phyloP scores from a whole-genome alignment of 2,113 vertebrate genomes.

The Sinocyclocheilus anophthalmus region DNA sequence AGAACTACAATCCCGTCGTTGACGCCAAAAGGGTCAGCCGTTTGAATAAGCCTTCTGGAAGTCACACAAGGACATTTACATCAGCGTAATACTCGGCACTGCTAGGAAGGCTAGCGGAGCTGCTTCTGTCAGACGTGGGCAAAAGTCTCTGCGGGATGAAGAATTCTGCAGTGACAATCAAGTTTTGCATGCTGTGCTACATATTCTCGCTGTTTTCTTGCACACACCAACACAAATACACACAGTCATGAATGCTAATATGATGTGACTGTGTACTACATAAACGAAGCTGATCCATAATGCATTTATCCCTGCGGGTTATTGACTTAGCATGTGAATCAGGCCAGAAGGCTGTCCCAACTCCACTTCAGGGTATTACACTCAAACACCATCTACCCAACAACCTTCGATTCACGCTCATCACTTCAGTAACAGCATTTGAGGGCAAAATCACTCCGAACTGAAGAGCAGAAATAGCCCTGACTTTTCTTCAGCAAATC shows the following conservation, averaged over 20 bases:
- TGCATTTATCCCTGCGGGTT: constrained; percentile 50
- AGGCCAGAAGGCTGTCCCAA: constrained; percentile 19
- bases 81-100: neutral
- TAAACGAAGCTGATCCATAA: constrained; percentile 33
- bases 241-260: constrained; percentile 28
- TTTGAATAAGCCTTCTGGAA: constrained; percentile 28
- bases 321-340: constrained; percentile 54
- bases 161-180: constrained; percentile 35
- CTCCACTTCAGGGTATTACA: constrained; percentile 43
- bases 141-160: constrained; percentile 19
- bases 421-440: constrained; percentile 32
- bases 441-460: constrained; percentile 34
- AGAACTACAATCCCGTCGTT: constrained; percentile 9
- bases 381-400: constrained; percentile 35
- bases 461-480: constrained; percentile 35
- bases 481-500: neutral
- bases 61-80: constrained; percentile 24
- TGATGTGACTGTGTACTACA: constrained; percentile 14
- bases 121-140: constrained; percentile 4
- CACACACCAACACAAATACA: constrained; percentile 16
- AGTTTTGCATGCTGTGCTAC: constrained; percentile 21
- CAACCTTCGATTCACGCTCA: constrained; percentile 52
- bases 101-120: constrained; percentile 14
- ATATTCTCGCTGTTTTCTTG: constrained; percentile 22
- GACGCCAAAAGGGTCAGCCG: neutral